Base-by-base conservation (phyloP, 2,797 vertebrate species). In the Menidia menidia region DNA sequence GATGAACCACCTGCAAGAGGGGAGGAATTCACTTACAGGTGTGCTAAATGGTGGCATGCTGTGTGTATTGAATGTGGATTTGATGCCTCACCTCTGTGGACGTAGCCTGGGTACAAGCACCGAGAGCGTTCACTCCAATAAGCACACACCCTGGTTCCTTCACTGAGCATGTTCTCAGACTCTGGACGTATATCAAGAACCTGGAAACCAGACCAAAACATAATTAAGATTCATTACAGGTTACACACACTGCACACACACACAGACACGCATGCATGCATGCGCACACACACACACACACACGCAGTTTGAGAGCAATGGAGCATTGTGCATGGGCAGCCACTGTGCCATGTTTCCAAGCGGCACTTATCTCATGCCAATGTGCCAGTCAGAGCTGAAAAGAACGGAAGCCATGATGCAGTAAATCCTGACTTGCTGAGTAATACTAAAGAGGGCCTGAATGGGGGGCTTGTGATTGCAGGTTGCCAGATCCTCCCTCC, bases 81-180 rank as follows among this genome's bases (percentile, higher is more conserved):
- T 65, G 35, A 65, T 63, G 39, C 25, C 92, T 92, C 74, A 97
- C 97, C 97, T 94, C 92, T 94, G 77, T 94, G 94, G 52, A 98
- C 96, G 0, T 95, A 96, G 73, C 97, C 97, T 0, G 98, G 98
- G 62, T 99, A 99, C 11, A 98, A 93, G 84, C 97, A 98, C 14
- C 97, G 96, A 0, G 97, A 98, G 42, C 97, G 97, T 76, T 97
- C 96, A 75, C 97, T 99, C 97, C 97, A 98, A 82, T 97, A 97
- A 68, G 98, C 97, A 0, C 98, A 99, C 75, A 99, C 97, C 54
- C 97, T 92, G 0, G 96, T 98, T 64, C 96, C 96, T 0, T 97
- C 96, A 0, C 90, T 92, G 8, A 98, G 94, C 88, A 93, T 76
- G 13, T 90, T 87, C 60, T 96, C 95, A 0, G 94, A 95, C 80